Evolutionary conservation across 2,797 vertebrate species (phyloP), one percentile per base, ranked within the genome.

Genomic region (Siniperca scherzeri): DNA sequence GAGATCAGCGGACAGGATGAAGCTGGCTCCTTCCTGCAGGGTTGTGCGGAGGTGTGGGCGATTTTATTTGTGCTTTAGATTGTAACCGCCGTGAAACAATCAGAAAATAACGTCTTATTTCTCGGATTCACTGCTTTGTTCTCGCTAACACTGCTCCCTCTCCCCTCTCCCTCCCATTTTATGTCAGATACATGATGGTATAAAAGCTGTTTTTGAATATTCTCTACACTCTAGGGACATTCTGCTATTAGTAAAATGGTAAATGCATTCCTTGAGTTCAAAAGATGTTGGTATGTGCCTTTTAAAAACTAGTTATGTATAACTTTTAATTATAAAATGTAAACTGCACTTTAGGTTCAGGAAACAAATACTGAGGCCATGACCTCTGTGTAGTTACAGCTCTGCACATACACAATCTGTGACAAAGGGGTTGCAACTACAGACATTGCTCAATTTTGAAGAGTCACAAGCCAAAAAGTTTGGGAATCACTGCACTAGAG

Each of bases 321-420:
- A 64, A 56, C 22, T n/a, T 21, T 4, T 33, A 33, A 33, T 30
- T 19, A 2, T 14, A 25, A 65, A 65, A 56, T 19, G 10, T 44
- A 30, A 76, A 55, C 22, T 13, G n/a, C 22, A 25, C 4, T 44
- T 56, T 25, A 65, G 60, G 38, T 19, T 30, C 16, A n/a, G 33
- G 33, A 22, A 30, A 68, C 25, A 30, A 33, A 3, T 3, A 22
- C 33, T n/a, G 44, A 64, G 65, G 33, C 7, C 17, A 19, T 68
- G 44, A 22, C 74, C 38, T 27, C n/a, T 14, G 4, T 79, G 33
- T 9, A 17, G 48, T 50, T 27, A 4, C 36, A 64, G 33, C 57
- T 57, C 64, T 50, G 25, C 22, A 53, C 46, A 62, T 40, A 53
- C 52, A n/a, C 59, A 74, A 50, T 56, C 25, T 52, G 44, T 52